Evolutionary conservation across 2,888 invertebrate species (phyloP).

Genomic region (Lordiphosa fenestrarum): DNA sequence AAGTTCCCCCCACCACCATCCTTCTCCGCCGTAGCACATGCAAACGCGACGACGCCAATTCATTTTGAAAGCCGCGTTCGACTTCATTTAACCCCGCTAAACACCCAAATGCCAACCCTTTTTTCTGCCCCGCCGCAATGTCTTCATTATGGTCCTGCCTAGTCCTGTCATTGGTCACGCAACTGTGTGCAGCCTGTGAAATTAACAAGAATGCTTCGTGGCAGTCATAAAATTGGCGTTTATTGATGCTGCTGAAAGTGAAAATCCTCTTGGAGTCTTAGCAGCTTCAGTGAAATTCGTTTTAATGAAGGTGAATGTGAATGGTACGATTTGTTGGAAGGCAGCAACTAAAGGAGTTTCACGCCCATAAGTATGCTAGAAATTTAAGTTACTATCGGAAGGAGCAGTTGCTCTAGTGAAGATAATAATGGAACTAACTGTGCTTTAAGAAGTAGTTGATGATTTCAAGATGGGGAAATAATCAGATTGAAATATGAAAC

Average conservation of each 20-base stretch:
- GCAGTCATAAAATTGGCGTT: conserved; percentile 73
- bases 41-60: conserved; percentile 67
- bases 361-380: too few species aligned
- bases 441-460: too few species aligned
- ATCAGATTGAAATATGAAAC: too few species aligned
- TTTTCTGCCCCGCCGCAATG: conserved; percentile 38
- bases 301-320: too few species aligned
- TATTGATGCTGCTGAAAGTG: conserved; percentile 61
- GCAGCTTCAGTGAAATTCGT: conserved; percentile 14
- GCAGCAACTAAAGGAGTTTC: too few species aligned
- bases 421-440: too few species aligned
- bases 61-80: conserved; percentile 67
- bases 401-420: too few species aligned
- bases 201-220: conserved; percentile 57
- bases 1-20: too few species aligned
- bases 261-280: conserved; percentile 20
- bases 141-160: conserved; percentile 59
- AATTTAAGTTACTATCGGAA: too few species aligned
- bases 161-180: conserved; percentile 67
- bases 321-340: too few species aligned
- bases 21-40: conserved; percentile 19
- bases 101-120: conserved; percentile 47
- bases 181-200: conserved; percentile 60
- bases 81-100: conserved; percentile 75
- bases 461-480: too few species aligned